A percentile compares a stretch with the other conserved stretches of the same genome.
These are phyloP conservation scores for Petrophora chlorosata DNA, from an alignment of 2,888 invertebrate species.

Conservation along the genomic window DNA sequence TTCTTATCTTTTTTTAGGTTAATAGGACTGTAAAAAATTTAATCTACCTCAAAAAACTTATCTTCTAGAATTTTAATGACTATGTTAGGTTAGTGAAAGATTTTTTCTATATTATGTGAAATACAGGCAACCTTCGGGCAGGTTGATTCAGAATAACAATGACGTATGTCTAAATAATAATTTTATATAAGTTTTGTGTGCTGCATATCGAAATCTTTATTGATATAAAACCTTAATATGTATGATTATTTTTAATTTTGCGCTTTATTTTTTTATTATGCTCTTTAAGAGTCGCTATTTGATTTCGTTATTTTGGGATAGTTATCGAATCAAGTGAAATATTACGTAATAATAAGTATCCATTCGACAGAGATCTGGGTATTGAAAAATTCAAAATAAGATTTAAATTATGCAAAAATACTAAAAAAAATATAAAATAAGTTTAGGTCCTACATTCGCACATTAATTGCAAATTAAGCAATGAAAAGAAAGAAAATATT, in stretches of 20 bases:
- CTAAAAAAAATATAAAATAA: conserved; percentile 42
- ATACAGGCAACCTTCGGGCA: conserved; percentile 56
- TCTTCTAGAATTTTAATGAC: conserved; percentile 74
- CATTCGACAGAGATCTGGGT: conserved; percentile 56
- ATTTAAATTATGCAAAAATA: conserved; percentile 33
- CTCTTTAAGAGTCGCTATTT: conserved; percentile 54
- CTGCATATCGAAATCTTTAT: conserved; percentile 71
- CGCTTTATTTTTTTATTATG: conserved; percentile 53
- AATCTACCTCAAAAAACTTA: conserved; percentile 83
- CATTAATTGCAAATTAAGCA: conserved; percentile 41
- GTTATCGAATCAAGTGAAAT: conserved; percentile 17
- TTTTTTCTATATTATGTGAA: conserved; percentile 63
- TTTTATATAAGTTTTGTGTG: conserved; percentile 65
- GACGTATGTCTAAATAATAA: conserved; percentile 32
- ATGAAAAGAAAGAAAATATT: conserved; percentile 41
- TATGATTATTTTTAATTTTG: conserved; percentile 62
- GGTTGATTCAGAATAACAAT: conserved; percentile 50
- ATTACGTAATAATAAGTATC: conserved; percentile 23
- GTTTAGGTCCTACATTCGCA: conserved; percentile 50
- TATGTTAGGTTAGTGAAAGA: conserved; percentile 79
- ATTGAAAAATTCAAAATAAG: conserved; percentile 40
- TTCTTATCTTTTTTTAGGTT: conserved; percentile 79
- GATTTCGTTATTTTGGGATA: conserved; percentile 36
- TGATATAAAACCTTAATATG: conserved; percentile 64
- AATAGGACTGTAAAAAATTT: conserved; percentile 83